phyloP scores from a whole-genome alignment of 2,113 vertebrate genomes.

The Actenoides lindsayi region DNA sequence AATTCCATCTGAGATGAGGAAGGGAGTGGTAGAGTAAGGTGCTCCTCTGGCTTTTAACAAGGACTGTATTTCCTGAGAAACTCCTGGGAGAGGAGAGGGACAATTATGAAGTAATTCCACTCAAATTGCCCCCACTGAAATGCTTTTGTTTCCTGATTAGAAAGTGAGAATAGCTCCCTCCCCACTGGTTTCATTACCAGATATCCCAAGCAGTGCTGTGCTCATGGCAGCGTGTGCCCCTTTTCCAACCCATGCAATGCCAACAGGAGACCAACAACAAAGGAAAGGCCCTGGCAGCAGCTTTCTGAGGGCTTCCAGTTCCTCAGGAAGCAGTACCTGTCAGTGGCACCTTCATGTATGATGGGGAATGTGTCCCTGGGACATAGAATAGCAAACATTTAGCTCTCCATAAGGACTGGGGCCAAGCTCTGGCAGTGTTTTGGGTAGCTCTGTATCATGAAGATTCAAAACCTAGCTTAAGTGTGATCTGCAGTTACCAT shows the following conservation, averaged over 20 bases:
- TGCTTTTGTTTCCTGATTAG: not conserved
- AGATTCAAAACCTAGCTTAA: not conserved
- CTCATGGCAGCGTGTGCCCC: rapidly evolving
- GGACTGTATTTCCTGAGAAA: not conserved
- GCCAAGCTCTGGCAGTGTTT: not conserved
- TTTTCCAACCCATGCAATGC: rapidly evolving
- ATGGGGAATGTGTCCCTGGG: rapidly evolving
- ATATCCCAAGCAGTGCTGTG: not conserved
- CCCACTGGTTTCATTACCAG: not conserved
- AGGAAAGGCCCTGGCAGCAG: not conserved
- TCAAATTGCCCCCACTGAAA: not conserved
- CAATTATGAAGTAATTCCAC: not conserved
- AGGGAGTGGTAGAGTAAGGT: not conserved
- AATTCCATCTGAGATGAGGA: not conserved
- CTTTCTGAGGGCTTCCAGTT: not conserved
- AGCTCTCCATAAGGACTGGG: not conserved
- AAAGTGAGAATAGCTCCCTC: not conserved
- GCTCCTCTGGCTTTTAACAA: not conserved
- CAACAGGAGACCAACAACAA: not conserved
- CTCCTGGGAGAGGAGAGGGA: not conserved
- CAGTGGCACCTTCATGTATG: rapidly evolving
- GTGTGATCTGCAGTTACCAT: not conserved
- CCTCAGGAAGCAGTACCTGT: not conserved
- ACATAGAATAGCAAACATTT: not conserved
- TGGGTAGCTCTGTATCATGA: not conserved